Base-by-base conservation (phyloP, 2,888 invertebrate species). In the Agrotis clavis region DNA sequence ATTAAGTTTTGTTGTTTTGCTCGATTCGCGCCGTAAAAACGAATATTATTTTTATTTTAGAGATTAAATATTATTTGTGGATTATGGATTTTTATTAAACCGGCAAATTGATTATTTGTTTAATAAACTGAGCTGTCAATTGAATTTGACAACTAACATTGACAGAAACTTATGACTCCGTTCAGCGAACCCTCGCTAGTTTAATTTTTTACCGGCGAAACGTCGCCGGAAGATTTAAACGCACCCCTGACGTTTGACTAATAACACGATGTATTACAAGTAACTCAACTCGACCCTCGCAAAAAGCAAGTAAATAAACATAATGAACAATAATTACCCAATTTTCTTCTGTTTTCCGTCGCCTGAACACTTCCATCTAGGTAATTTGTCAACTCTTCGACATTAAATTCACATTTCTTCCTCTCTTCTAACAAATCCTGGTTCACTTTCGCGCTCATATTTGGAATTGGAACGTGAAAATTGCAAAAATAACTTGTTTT, bases 371-470 rank as follows among this genome's bases (percentile, higher is more conserved):
- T 97, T 9, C 98, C 98, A 91, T 98, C 98, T 83, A 98, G 94
- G 84, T 98, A 97, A 88, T 98, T 93, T 0, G 98, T 98, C 82
- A 99, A 94, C 91, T 99, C 99, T 78, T 96, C 93, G 0, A 97
- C 93, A 91, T 97, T 94, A 90, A 98, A 98, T 60, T 97, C 97
- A 88, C 98, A 98, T 82, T 97, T 97, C 48, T 96, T 93, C 65
- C 98, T 97, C 92, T 98, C 98, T 75, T 94, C 97, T 71, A 95
- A 92, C 73, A 98, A 95, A 94, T 98, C 98, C 68, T 96, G 94
- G 91, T 98, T 98, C 13, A 97, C 92, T 84, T 88, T 88, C 53
- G 57, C 56, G 35, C 61, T 67, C 84, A 85, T 84, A 11, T 51
- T 84, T 79, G 14, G 14, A 62, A 54, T 84, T 79, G 14, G 25